phyloP scores from a whole-genome alignment of 2,113 vertebrate species.

The Globicephala melas region DNA sequence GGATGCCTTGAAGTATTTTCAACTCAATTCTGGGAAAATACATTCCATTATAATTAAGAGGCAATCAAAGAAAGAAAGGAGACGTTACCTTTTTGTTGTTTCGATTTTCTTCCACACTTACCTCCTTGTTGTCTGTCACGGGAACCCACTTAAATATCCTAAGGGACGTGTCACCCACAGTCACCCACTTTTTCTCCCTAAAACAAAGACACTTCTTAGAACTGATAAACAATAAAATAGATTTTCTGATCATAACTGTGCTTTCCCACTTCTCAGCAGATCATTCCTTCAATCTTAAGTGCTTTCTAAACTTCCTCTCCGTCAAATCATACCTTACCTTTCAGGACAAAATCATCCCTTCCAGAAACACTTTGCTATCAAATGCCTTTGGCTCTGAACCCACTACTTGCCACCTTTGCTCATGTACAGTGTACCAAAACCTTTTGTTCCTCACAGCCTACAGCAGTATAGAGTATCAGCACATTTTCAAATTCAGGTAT shows the following conservation, averaged over 20 bases:
- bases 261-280: not conserved
- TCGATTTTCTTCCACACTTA: constrained; percentile 75
- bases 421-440: not conserved
- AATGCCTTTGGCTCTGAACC: not conserved
- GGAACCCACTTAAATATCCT: constrained; percentile 99
- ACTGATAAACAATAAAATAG: not conserved
- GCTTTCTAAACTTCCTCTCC: not conserved
- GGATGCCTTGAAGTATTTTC: not conserved
- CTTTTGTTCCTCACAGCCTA: not conserved
- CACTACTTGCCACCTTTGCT: not conserved
- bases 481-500: not conserved
- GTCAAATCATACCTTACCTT: not conserved
- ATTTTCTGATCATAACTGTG: not conserved
- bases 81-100: not conserved
- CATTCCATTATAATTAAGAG: not conserved
- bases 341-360: not conserved
- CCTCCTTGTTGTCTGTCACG: constrained; percentile 95
- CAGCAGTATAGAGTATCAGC: not conserved
- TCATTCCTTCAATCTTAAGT: not conserved
- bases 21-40: not conserved
- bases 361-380: not conserved
- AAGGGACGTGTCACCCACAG: constrained; percentile 96
- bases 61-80: not conserved
- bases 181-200: constrained; percentile 99
- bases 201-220: constrained; percentile 53